phyloP scores from a whole-genome alignment of 2,113 vertebrate species.

The Mirounga angustirostris region DNA sequence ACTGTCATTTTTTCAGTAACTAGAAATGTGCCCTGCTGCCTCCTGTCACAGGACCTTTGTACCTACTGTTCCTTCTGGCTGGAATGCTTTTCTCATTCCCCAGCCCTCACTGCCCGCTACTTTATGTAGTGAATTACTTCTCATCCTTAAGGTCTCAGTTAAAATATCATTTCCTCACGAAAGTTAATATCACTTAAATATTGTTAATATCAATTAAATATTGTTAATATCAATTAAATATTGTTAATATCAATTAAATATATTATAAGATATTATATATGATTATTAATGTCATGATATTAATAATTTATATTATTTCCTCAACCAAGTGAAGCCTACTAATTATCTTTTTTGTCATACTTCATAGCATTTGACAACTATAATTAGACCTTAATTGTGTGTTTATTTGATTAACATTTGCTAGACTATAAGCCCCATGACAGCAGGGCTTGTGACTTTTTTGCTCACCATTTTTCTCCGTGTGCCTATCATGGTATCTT shows the following conservation, averaged over 20 bases:
- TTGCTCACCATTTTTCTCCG: not conserved
- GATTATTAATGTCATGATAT: not conserved
- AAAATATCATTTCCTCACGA: not conserved
- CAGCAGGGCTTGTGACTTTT: not conserved
- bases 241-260: not conserved
- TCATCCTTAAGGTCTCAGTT: not conserved
- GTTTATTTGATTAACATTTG: constrained; percentile 20
- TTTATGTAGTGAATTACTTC: not conserved
- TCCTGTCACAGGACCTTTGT: not conserved
- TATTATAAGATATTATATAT: not conserved
- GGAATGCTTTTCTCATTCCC: not conserved
- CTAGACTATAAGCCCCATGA: not conserved
- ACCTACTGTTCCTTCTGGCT: not conserved
- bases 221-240: not conserved
- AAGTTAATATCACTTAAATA: constrained; percentile 16
- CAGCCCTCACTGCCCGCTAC: not conserved
- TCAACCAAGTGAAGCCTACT: not conserved
- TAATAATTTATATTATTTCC: not conserved
- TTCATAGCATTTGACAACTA: not conserved
- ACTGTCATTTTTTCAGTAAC: not conserved
- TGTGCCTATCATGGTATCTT: not conserved
- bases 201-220: not conserved
- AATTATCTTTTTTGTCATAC: not conserved
- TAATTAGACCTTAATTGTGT: not conserved
- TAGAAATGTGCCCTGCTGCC: not conserved